These are phyloP conservation scores for Carposina sasakii DNA, from an alignment of 1,140 invertebrate genomes.

Conservation along the genomic window DNA sequence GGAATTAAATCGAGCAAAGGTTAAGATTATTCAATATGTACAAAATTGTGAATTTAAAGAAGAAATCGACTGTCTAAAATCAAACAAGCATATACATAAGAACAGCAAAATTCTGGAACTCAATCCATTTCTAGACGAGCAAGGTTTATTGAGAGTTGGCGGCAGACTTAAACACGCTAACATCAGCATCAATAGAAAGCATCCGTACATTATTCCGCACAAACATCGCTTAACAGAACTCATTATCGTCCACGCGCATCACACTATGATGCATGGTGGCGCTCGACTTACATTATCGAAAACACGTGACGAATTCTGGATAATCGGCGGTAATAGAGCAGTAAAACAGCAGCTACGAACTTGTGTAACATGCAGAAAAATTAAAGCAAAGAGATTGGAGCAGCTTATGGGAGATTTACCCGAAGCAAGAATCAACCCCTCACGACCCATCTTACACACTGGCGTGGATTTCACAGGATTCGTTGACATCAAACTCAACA, in stretches of 20 bases:
- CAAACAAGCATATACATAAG: neutral
- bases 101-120: conserved; percentile 11
- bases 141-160: conserved; percentile 24
- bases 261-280: conserved; percentile 25
- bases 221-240: conserved; percentile 16
- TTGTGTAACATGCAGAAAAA: conserved; percentile 23
- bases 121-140: conserved; percentile 18
- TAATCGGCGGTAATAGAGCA: conserved; percentile 14
- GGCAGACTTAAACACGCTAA: conserved; percentile 18
- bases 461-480: conserved; percentile 43
- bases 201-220: conserved; percentile 20
- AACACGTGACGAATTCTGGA: conserved; percentile 33
- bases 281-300: conserved; percentile 19
- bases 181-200: conserved; percentile 7
- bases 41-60: conserved; percentile 9
- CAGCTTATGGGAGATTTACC: conserved; percentile 40
- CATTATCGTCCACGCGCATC: conserved; percentile 25
- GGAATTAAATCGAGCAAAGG: conserved; percentile 4
- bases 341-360: conserved; percentile 9
- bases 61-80: conserved; percentile 3
- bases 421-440: conserved; percentile 1
- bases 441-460: conserved; percentile 25
- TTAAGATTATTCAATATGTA: conserved; percentile 12
- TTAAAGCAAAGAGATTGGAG: conserved; percentile 10
- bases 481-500: conserved; percentile 21